Conservation (phyloP, 2,797 vertebrate species). For the Euthynnus affinis region DNA sequence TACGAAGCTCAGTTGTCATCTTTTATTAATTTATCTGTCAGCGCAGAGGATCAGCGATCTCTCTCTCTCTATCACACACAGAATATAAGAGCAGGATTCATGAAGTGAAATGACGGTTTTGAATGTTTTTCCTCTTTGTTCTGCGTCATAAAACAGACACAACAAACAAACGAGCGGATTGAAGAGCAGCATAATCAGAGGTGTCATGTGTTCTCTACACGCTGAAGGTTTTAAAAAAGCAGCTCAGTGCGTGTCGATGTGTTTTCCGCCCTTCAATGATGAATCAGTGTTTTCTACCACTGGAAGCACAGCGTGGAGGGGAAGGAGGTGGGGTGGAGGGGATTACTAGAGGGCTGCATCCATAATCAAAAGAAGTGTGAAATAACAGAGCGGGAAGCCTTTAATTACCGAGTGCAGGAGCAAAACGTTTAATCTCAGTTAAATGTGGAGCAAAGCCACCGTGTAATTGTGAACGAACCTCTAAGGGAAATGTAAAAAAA, state of each 20-base stretch:
- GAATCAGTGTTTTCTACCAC: neutral
- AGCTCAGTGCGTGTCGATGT: neutral
- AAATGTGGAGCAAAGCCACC: neutral
- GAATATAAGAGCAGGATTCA: neutral
- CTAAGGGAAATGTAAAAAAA: neutral
- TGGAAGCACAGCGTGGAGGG: slow-evolving; percentile 22
- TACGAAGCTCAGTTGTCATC: slow-evolving; percentile 21
- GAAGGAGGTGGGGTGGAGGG: too few relatives aligned
- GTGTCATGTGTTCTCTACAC: neutral
- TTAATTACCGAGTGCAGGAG: slow-evolving; percentile 1
- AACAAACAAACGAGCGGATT: neutral
- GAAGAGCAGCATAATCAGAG: neutral
- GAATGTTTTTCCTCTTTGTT: neutral
- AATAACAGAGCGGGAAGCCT: slow-evolving; percentile 19
- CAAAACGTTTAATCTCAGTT: slow-evolving; percentile 18
- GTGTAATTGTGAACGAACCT: neutral
- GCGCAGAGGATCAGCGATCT: neutral
- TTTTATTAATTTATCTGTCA: slow-evolving; percentile 28
- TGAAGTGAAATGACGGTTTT: neutral
- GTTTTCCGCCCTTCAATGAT: slow-evolving; percentile 1
- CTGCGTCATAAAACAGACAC: neutral
- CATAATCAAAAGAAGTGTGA: slow-evolving; percentile 24
- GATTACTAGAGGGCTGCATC: neutral
- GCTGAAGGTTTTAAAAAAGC: neutral
- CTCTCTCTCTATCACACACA: too few relatives aligned